Base-by-base conservation (phyloP, 2,113 vertebrate genomes). In the Blennius ocellaris region DNA sequence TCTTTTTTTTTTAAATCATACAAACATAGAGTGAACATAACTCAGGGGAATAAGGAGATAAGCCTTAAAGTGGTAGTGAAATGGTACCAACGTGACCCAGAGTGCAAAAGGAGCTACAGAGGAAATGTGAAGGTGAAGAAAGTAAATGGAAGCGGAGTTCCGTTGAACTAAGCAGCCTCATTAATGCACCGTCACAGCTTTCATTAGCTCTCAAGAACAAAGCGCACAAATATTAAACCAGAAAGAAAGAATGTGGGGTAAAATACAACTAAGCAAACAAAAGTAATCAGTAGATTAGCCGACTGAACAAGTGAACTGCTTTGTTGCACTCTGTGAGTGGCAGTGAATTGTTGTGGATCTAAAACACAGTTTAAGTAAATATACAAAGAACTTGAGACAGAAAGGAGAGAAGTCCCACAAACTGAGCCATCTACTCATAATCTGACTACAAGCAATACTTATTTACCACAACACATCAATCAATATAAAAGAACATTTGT, bases 131-230 rank as follows among this genome's bases (percentile, higher is more conserved):
- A 83, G 73, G 80, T 66, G 70, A 80, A 68, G 65, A 73, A 86
- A 78, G 69, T 62, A 81, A 70, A 80, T 15, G 55, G 68, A 84
- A 69, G 90, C 89, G 87, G 92, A 92, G 90, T 84, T 77, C 54
- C 61, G 78, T 87, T 84, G 91, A 94, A 95, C 93, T 91, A 93
- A 93, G 93, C 91, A 92, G 90, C 90, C 93, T 95, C 93, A 94
- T 96, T 95, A 96, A 96, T 94, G 94, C 94, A 82, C 91, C 85
- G 91, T 93, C 95, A 96, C 93, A 93, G 87, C 93, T 94, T 95
- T 94, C 94, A 95, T 96, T 95, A 94, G 93, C 90, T 90, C 85
- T 89, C 92, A 87, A 91, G 92, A 93, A 91, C 91, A 85, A 78
- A 82, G 90, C 85, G 84, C 92, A 63, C n/a, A 90, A 17, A 64